Percentiles rank a stretch among this genome's conserved stretches.
These are phyloP conservation scores for Phytoseiulus persimilis DNA, from an alignment of 2,888 invertebrate species.

Conservation along the genomic window DNA sequence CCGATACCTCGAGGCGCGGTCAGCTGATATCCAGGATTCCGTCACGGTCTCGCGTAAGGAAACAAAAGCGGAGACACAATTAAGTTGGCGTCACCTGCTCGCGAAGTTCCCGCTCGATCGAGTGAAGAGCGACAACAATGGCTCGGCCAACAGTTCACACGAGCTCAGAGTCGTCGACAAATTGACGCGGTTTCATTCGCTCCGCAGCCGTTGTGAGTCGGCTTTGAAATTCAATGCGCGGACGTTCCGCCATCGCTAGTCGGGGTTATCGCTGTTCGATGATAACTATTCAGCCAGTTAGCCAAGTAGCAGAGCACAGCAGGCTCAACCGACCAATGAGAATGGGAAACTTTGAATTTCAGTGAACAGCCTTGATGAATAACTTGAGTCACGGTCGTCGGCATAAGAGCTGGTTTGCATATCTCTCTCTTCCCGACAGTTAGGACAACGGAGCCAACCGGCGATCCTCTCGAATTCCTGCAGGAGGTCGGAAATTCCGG, in stretches of 20 bases:
- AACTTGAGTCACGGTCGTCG: not conserved
- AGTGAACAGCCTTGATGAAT: not conserved
- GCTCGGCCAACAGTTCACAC: no score
- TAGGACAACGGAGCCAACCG: no score
- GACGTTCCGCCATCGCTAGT: not conserved
- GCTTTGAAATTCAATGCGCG: not conserved
- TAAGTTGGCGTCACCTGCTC: not conserved
- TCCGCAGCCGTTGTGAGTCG: not conserved
- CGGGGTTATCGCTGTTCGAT: not conserved
- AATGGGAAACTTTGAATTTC: not conserved
- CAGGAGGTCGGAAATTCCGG: no score
- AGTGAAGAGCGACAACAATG: not conserved
- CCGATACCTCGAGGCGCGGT: no score
- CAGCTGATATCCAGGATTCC: no score
- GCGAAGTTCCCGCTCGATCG: not conserved
- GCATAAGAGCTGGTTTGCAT: not conserved
- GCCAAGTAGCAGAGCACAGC: not conserved
- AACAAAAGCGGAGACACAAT: not conserved
- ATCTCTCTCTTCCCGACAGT: no score
- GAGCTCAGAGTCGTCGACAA: not conserved
- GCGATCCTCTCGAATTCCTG: no score
- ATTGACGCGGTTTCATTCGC: not conserved
- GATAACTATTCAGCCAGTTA: not conserved
- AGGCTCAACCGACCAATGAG: not conserved
- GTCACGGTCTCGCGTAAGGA: no score